Evolutionary conservation across 2,113 vertebrate species (phyloP).

Genomic region (Arizona elegans): DNA sequence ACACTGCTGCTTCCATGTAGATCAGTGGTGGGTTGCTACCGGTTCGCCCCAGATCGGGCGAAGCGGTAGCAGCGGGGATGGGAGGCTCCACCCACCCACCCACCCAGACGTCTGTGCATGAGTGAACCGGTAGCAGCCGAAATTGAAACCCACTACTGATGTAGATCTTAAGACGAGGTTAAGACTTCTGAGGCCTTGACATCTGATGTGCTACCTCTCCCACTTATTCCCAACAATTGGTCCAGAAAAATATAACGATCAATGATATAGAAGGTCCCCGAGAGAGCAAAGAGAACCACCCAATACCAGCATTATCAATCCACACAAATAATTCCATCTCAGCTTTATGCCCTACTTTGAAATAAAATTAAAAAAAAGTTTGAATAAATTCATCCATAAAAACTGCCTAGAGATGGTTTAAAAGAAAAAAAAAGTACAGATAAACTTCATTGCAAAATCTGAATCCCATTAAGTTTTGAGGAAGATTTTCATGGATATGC

Average conservation of each 20-base stretch:
- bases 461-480: neutral
- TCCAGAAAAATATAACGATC: neutral
- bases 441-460: neutral
- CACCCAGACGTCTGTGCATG: too few relatives aligned
- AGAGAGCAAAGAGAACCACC: neutral
- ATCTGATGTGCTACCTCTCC: neutral
- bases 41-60: too few relatives aligned
- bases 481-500: neutral
- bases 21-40: too few relatives aligned
- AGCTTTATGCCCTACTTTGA: neutral
- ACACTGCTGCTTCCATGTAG: neutral
- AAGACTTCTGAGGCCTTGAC: neutral
- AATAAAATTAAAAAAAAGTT: neutral
- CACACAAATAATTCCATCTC: neutral
- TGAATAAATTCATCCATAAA: neutral
- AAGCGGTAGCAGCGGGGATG: too few relatives aligned
- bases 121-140: too few relatives aligned
- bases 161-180: neutral
- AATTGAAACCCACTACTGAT: too few relatives aligned
- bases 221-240: neutral
- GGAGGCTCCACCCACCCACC: too few relatives aligned
- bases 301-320: neutral
- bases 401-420: neutral
- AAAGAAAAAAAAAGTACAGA: neutral
- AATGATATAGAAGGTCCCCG: neutral